A percentile compares a stretch with the other conserved stretches of the same genome.
These are phyloP conservation scores for Xyliphius kryptos DNA, from an alignment of 2,113 vertebrate species.

Conservation along the genomic window DNA sequence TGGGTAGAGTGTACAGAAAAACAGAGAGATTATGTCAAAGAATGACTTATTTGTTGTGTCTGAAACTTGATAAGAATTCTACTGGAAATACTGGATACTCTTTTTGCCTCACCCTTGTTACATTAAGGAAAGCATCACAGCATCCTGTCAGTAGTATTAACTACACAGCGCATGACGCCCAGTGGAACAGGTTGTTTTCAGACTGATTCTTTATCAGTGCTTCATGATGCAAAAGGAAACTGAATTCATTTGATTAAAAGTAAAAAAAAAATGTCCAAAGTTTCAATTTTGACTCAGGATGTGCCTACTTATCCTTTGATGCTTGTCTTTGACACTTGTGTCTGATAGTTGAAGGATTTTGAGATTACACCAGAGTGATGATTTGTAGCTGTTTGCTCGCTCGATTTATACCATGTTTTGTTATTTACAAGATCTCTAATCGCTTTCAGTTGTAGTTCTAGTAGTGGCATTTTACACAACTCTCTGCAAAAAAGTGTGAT, in stretches of 20 bases:
- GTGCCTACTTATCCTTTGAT: not conserved
- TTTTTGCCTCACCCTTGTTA: no score
- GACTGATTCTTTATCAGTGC: not conserved
- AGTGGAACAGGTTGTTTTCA: not conserved
- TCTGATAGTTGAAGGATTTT: not conserved
- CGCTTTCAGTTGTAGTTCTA: not conserved
- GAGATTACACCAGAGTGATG: not conserved
- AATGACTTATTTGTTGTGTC: no score
- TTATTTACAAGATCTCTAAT: not conserved
- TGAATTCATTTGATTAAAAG: not conserved
- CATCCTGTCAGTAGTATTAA: not conserved
- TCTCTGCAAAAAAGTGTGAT: not conserved
- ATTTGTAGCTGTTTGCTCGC: not conserved
- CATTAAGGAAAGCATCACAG: not conserved
- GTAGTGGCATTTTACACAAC: conserved; percentile 5
- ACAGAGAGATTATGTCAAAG: no score
- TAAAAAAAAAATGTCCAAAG: not conserved
- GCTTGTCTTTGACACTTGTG: not conserved
- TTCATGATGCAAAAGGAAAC: not conserved
- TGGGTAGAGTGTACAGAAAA: no score
- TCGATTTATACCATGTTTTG: not conserved
- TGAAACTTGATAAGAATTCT: no score
- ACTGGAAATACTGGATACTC: no score
- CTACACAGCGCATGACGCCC: not conserved
- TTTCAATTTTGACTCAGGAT: not conserved